phyloP scores from a whole-genome alignment of 2,797 vertebrate genomes.

The Eulemur mongoz region DNA sequence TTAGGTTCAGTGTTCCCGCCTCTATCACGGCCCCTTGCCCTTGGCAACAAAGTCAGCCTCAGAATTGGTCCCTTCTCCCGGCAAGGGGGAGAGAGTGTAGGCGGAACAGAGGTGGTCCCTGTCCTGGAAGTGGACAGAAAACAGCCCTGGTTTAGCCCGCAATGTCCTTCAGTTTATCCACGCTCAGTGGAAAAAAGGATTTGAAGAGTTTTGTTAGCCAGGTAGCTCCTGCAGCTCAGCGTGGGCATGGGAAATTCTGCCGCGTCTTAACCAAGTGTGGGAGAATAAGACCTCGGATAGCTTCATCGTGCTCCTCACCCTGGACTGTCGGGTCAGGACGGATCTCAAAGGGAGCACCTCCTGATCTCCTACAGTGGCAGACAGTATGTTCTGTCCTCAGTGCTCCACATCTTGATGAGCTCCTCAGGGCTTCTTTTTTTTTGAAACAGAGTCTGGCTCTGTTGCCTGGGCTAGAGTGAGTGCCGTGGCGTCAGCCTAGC shows the following conservation, averaged over 20 bases:
- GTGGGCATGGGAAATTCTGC: neutral
- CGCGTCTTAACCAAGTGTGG: neutral
- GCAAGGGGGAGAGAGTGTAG: neutral
- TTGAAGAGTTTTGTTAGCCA: neutral
- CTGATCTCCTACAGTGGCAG: neutral
- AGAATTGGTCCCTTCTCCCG: neutral
- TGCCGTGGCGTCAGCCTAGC: too few relatives aligned
- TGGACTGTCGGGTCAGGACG: neutral
- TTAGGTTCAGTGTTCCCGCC: neutral
- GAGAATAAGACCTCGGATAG: neutral
- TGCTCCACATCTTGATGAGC: neutral
- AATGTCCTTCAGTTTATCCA: neutral
- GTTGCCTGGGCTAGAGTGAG: too few relatives aligned
- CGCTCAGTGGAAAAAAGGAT: neutral
- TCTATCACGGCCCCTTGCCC: neutral
- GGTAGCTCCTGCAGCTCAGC: neutral
- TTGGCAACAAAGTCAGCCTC: neutral
- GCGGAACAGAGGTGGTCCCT: neutral
- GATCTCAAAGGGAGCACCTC: neutral
- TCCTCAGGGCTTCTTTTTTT: neutral
- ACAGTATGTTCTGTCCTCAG: neutral
- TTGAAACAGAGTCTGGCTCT: too few relatives aligned
- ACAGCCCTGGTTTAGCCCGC: neutral
- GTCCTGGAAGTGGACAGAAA: neutral
- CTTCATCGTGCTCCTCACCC: too few relatives aligned